These are phyloP conservation scores for Daphoenositta chrysoptera DNA, from an alignment of 2,113 vertebrate genomes.

Conservation along the genomic window DNA sequence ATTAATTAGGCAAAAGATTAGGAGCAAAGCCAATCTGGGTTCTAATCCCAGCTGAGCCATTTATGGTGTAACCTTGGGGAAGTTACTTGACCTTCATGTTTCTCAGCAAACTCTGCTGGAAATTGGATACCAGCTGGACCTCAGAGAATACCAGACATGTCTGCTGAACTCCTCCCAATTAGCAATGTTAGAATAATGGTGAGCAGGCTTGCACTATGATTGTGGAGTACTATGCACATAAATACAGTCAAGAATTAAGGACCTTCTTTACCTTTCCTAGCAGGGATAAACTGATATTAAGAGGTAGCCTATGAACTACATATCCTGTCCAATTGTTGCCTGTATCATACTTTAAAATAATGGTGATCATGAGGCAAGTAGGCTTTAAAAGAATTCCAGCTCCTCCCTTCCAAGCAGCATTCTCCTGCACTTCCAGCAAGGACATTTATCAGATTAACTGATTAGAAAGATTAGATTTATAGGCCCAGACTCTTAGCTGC, in stretches of 20 bases:
- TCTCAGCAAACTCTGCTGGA: slow-evolving; percentile 25
- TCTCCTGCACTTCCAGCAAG: not conserved
- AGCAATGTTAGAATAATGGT: not conserved
- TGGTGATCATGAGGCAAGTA: not conserved
- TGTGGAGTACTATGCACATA: not conserved
- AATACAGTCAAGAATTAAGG: not conserved
- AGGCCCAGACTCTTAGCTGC: not conserved
- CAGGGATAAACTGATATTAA: not conserved
- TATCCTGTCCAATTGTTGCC: not conserved
- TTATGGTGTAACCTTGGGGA: slow-evolving; percentile 48
- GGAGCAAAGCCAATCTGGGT: not conserved
- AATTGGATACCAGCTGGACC: slow-evolving; percentile 41
- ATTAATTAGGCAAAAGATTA: slow-evolving; percentile 45
- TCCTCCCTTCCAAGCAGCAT: not conserved
- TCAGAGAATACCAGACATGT: not conserved
- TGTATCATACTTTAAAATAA: not conserved
- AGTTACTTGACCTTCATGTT: slow-evolving; percentile 51
- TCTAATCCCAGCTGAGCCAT: slow-evolving; percentile 54
- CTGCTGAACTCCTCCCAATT: slow-evolving; percentile 14
- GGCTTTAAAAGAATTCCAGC: not conserved
- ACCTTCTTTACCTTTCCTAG: not conserved
- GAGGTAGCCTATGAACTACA: not conserved
- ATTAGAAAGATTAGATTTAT: slow-evolving; percentile 43
- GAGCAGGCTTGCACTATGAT: not conserved
- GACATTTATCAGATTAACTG: slow-evolving; percentile 32